Evolutionary conservation across 1,140 invertebrate species (phyloP).

Genomic region (Drosophila erecta): DNA sequence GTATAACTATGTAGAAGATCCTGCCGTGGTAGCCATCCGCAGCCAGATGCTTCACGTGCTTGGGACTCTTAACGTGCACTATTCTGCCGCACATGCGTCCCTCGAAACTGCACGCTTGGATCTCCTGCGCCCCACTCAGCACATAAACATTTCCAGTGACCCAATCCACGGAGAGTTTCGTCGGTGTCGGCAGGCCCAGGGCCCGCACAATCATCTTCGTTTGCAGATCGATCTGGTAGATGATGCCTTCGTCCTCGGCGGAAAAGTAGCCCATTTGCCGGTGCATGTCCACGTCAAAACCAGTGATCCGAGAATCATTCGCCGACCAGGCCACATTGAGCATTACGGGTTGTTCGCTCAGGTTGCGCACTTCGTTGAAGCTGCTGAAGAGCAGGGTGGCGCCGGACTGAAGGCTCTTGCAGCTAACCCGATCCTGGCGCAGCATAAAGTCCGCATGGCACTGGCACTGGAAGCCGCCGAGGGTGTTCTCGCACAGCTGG

Average conservation of each 20-base stretch:
- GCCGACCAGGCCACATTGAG: constrained; percentile 82
- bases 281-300: constrained; percentile 85
- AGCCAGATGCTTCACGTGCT: constrained; percentile 85
- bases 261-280: constrained; percentile 83
- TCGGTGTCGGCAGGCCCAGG: constrained; percentile 87
- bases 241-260: constrained; percentile 77
- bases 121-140: constrained; percentile 86
- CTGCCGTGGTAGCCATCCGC: constrained; percentile 86
- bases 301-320: constrained; percentile 84
- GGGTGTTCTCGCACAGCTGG: constrained; percentile 91
- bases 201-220: constrained; percentile 78
- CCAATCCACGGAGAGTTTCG: constrained; percentile 91
- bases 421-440: constrained; percentile 88
- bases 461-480: constrained; percentile 90
- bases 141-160: constrained; percentile 90
- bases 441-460: constrained; percentile 88
- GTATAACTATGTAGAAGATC: constrained; percentile 87
- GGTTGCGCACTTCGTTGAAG: constrained; percentile 85
- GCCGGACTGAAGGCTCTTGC: constrained; percentile 88
- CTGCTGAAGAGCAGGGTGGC: constrained; percentile 85
- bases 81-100: constrained; percentile 86
- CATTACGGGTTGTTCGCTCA: constrained; percentile 80
- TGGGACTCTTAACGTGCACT: constrained; percentile 84
- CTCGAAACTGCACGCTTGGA: constrained; percentile 87
- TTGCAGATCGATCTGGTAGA: constrained; percentile 66